Evolutionary conservation across 2,113 vertebrate species (phyloP).

Genomic region (Vulpes ferrilata): DNA sequence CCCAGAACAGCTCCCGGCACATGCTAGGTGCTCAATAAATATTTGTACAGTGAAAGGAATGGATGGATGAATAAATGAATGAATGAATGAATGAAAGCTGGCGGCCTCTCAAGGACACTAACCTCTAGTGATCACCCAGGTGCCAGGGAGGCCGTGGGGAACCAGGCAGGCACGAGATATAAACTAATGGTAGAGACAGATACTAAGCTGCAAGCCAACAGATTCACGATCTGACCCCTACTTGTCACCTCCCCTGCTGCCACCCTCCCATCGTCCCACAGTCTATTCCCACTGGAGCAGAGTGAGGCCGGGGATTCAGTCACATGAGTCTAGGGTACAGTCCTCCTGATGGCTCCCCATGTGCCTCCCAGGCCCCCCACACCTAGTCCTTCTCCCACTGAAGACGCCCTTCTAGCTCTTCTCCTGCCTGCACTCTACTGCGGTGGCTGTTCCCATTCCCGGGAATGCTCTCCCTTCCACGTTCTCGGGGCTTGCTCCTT

Average conservation of each 20-base stretch:
- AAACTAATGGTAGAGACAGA: background rate
- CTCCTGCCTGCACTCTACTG: background rate
- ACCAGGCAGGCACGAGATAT: background rate
- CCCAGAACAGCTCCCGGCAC: background rate
- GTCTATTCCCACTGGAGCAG: background rate
- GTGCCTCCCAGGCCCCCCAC: background rate
- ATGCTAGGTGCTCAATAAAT: background rate
- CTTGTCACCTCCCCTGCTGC: background rate
- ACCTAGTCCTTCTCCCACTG: too few relatives aligned
- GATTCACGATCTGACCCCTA: background rate
- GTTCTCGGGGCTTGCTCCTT: accelerated
- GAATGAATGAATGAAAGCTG: background rate
- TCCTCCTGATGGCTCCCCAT: accelerated
- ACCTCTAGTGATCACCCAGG: background rate
- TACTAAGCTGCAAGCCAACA: background rate
- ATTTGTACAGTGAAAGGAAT: background rate
- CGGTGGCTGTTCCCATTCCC: background rate
- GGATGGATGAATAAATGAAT: background rate
- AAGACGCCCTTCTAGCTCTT: too few relatives aligned
- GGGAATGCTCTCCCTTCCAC: background rate
- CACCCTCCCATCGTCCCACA: accelerated
- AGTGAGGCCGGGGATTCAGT: background rate
- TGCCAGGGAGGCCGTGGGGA: background rate
- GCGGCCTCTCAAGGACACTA: background rate
- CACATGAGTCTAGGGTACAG: background rate